Evolutionary conservation across 2,113 vertebrate genomes (phyloP).

Genomic region (Syngnathoides biaculeatus): DNA sequence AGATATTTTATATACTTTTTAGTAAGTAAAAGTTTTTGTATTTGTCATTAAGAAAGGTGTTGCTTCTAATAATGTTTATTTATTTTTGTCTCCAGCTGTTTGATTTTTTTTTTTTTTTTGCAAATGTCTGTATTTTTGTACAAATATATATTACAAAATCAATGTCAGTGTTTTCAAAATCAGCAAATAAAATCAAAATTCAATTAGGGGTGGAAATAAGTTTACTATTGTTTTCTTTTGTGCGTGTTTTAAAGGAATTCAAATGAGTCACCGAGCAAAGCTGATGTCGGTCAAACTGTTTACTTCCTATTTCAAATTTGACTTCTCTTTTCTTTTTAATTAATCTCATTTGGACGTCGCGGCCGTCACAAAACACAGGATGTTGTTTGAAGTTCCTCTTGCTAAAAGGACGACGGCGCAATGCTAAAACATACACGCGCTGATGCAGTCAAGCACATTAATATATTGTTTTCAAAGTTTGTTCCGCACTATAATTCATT

Average conservation of each 20-base stretch:
- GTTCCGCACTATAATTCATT: too few relatives aligned
- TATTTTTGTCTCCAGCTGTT: constrained; percentile 26
- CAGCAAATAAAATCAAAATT: constrained; percentile 35
- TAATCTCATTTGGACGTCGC: background rate
- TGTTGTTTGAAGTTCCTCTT: constrained; percentile 12
- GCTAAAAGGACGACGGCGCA: background rate
- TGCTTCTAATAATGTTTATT: constrained; percentile 25
- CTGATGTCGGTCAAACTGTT: background rate
- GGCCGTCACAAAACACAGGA: background rate
- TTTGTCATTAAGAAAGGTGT: constrained; percentile 11
- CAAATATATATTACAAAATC: constrained; percentile 20
- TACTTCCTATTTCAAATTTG: constrained; percentile 31
- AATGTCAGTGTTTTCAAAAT: constrained; percentile 14
- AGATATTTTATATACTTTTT: constrained; percentile 19
- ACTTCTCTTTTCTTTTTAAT: constrained; percentile 42
- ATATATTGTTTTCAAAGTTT: background rate
- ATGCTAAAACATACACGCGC: background rate
- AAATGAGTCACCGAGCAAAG: background rate
- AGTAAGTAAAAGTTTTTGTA: constrained; percentile 9
- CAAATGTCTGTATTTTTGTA: constrained; percentile 37
- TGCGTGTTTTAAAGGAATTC: background rate
- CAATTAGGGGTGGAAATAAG: background rate
- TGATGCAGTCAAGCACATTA: background rate
- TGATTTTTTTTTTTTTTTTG: constrained; percentile 24
- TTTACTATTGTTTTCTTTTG: background rate